Percentiles rank a stretch among this genome's conserved stretches.
Evolutionary conservation across 2,888 invertebrate genomes (phyloP).

Genomic region (Omphaloscelis lunosa): DNA sequence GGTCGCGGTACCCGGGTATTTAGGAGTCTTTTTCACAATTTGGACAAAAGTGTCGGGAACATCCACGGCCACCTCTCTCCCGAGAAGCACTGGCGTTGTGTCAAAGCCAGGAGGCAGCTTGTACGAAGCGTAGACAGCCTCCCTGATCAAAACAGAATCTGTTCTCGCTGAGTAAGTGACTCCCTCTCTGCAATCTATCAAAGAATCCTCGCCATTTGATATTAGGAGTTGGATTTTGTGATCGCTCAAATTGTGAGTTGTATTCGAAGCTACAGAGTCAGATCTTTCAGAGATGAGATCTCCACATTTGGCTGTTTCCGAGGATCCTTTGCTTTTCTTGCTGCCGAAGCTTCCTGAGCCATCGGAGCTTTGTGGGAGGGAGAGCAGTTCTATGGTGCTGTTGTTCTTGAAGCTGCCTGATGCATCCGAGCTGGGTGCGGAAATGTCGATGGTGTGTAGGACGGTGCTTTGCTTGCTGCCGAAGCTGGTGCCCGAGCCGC

Average conservation of each 20-base stretch:
- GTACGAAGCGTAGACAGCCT: conserved; percentile 88
- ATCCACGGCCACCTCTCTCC: conserved; percentile 95
- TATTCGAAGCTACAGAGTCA: conserved; percentile 82
- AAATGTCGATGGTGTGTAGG: conserved; percentile 81
- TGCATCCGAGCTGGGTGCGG: conserved; percentile 84
- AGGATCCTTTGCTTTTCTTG: conserved; percentile 86
- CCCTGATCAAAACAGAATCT: conserved; percentile 88
- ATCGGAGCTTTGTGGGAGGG: conserved; percentile 86
- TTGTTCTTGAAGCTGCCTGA: conserved; percentile 86
- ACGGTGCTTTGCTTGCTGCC: conserved; percentile 87
- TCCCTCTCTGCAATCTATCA: conserved; percentile 86
- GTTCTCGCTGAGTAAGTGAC: conserved; percentile 88
- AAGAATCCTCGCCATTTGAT: conserved; percentile 87
- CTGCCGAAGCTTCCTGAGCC: conserved; percentile 86
- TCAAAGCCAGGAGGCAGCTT: conserved; percentile 87
- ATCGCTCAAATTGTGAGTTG: conserved; percentile 82
- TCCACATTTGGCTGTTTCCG: conserved; percentile 86
- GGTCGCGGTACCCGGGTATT: conserved; percentile 92
- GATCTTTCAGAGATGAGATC: conserved; percentile 82
- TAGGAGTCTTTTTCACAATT: conserved; percentile 94
- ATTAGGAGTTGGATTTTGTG: conserved; percentile 87
- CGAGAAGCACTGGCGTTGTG: conserved; percentile 87
- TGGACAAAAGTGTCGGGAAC: conserved; percentile 97
- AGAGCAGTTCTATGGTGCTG: conserved; percentile 83
- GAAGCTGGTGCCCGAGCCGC: conserved; percentile 86